phyloP scores from a whole-genome alignment of 2,888 invertebrate genomes.

The Helleia helle region DNA sequence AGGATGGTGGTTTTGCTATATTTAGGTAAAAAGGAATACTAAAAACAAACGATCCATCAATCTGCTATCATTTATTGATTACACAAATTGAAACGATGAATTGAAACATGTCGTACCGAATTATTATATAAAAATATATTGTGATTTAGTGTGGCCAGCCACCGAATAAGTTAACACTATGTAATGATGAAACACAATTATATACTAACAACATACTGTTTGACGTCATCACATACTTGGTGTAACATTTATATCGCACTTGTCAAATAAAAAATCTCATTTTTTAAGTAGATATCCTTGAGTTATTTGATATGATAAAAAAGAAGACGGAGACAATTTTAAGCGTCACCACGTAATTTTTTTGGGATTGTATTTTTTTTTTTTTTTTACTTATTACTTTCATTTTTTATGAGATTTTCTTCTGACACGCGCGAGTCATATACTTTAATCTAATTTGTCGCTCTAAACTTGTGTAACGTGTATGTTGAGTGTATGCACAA shows the following conservation, averaged over 20 bases:
- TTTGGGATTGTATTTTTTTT: too few species aligned
- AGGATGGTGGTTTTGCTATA: too few species aligned
- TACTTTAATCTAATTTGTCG: constrained; percentile 7
- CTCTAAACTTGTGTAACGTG: constrained; percentile 5
- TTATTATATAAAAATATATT: constrained; percentile 49
- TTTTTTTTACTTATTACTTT: not conserved
- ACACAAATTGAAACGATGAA: constrained; percentile 66
- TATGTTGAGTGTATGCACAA: too few species aligned
- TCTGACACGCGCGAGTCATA: not conserved
- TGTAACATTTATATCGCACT: constrained; percentile 27
- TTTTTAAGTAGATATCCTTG: too few species aligned
- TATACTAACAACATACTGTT: constrained; percentile 25
- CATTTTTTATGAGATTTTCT: constrained; percentile 1
- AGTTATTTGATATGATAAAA: too few species aligned
- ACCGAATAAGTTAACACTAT: constrained; percentile 41
- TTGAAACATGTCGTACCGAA: constrained; percentile 46
- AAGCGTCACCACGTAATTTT: too few species aligned
- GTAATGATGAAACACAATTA: constrained; percentile 17
- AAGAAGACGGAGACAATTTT: too few species aligned
- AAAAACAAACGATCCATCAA: constrained; percentile 37
- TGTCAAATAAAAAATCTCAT: constrained; percentile 17
- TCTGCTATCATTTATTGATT: constrained; percentile 70
- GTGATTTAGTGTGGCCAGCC: constrained; percentile 68
- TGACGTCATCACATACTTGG: constrained; percentile 43
- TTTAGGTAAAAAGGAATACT: too few species aligned